These are phyloP conservation scores for Holocentrus rufus DNA, from an alignment of 2,797 vertebrate species.

Conservation along the genomic window DNA sequence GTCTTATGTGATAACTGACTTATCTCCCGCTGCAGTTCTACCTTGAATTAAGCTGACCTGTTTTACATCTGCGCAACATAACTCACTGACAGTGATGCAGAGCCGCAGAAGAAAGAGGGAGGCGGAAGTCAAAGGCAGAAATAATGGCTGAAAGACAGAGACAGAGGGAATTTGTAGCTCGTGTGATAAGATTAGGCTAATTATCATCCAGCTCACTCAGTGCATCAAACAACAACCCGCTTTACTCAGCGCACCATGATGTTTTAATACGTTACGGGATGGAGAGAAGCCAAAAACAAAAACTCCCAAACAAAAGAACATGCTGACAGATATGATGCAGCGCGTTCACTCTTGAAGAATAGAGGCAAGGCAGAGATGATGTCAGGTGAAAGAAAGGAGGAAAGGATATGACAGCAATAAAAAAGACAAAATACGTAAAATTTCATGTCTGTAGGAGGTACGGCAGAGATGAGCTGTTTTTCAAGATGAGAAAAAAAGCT, in stretches of 20 bases:
- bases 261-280: neutral
- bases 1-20: neutral
- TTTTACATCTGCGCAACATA: neutral
- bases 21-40: too few species aligned
- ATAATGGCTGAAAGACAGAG: neutral
- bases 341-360: neutral
- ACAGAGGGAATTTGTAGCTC: neutral
- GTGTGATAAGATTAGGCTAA: neutral
- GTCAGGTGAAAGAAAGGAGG: neutral
- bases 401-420: neutral
- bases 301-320: neutral
- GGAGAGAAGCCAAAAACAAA: neutral
- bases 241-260: neutral
- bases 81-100: neutral
- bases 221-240: neutral
- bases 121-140: neutral
- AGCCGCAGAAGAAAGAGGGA: neutral
- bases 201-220: neutral
- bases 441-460: slow-evolving; percentile 10
- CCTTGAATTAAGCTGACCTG: neutral
- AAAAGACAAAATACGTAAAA: neutral
- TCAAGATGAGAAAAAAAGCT: slow-evolving; percentile 31
- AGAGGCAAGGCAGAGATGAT: neutral
- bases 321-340: neutral
- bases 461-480: slow-evolving; percentile 15